phyloP scores from a whole-genome alignment of 2,113 vertebrate genomes.

The Ctenomys sociabilis region DNA sequence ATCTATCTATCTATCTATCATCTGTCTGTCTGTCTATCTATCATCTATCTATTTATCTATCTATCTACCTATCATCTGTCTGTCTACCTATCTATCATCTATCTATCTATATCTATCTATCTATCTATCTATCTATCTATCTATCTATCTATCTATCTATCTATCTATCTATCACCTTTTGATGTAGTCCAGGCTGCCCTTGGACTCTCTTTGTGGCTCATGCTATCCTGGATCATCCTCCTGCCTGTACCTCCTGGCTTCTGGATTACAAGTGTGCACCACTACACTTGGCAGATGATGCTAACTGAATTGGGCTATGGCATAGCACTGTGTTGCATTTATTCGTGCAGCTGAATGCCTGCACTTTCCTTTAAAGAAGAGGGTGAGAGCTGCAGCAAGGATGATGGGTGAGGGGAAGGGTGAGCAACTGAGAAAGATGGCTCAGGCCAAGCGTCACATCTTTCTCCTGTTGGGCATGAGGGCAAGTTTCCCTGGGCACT shows the following conservation, averaged over 20 bases:
- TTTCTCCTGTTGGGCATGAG: not conserved
- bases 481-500: not conserved
- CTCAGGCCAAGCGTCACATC: not conserved
- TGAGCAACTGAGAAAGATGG: not conserved
- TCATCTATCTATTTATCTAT: too few species aligned
- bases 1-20: fast-evolving
- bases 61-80: not conserved
- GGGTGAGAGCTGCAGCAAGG: not conserved
- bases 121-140: fast-evolving
- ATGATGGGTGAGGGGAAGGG: not conserved
- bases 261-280: not conserved
- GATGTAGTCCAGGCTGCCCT: not conserved
- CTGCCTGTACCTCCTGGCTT: not conserved
- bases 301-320: not conserved
- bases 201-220: not conserved
- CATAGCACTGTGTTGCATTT: not conserved
- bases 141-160: too few species aligned
- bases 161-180: not conserved
- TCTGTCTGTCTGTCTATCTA: too few species aligned
- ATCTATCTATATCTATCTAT: too few species aligned
- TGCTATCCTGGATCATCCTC: not conserved
- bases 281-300: not conserved
- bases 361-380: not conserved
- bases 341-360: not conserved
- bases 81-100: too few species aligned